Conservation (phyloP, 2,888 invertebrate genomes). For the Hemicrepidius hirtus region DNA sequence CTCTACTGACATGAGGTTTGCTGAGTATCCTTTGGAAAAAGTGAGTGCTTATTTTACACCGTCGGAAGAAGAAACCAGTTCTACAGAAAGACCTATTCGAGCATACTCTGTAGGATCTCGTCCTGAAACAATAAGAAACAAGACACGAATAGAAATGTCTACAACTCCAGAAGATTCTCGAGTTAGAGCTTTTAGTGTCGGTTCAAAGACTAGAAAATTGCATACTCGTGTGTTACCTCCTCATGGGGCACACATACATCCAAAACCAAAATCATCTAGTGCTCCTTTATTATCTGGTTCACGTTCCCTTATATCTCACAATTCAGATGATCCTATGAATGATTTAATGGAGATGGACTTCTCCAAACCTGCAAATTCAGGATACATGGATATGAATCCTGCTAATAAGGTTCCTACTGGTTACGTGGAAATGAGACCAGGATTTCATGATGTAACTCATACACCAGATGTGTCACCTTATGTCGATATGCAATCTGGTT, state of each 20-base stretch:
- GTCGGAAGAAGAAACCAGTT: conserved; percentile 75
- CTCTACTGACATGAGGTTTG: conserved; percentile 85
- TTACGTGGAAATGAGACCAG: conserved; percentile 72
- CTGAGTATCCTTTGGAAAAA: conserved; percentile 88
- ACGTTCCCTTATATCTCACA: conserved; percentile 68
- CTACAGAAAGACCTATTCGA: conserved; percentile 77
- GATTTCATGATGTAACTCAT: conserved; percentile 57
- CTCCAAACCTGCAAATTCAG: conserved; percentile 71
- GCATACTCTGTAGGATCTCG: conserved; percentile 92
- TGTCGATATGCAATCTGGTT: conserved; percentile 72
- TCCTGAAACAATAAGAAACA: conserved; percentile 74
- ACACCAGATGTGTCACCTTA: conserved; percentile 70
- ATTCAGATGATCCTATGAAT: conserved; percentile 79
- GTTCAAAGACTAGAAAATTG: conserved; percentile 78
- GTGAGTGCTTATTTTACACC: conserved; percentile 83
- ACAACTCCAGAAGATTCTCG: conserved; percentile 74
- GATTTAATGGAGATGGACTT: conserved; percentile 91
- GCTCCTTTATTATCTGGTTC: conserved; percentile 79
- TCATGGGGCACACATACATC: conserved; percentile 59
- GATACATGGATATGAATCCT: conserved; percentile 79
- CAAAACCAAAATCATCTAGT: conserved; percentile 78
- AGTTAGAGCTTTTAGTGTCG: conserved; percentile 86
- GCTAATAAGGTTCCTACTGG: conserved; percentile 68
- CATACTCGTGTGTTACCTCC: conserved; percentile 65
- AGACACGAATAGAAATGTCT: conserved; percentile 66